A percentile compares a stretch with the other conserved stretches of the same genome.
phyloP scores from a whole-genome alignment of 2,797 vertebrate genomes.

The Lepus oiostolus region DNA sequence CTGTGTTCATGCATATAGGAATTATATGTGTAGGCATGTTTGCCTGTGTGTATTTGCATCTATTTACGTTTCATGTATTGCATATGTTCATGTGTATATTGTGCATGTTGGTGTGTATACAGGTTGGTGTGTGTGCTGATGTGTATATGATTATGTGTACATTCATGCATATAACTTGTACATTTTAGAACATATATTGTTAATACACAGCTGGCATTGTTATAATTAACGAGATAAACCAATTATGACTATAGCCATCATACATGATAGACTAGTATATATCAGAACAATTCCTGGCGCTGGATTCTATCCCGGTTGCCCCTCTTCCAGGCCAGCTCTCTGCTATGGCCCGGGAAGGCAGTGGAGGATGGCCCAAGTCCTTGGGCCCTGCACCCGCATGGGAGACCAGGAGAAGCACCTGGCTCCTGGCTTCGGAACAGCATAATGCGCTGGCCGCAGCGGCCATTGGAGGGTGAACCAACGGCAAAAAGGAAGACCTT shows the following conservation, averaged over 20 bases:
- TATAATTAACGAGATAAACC: neutral
- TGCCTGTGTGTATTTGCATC: neutral
- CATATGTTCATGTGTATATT: neutral
- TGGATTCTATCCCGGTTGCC: too few species aligned
- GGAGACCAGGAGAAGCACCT: too few species aligned
- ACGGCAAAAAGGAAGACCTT: too few species aligned
- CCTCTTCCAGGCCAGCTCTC: too few species aligned
- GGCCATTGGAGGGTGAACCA: too few species aligned
- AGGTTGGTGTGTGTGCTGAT: neutral
- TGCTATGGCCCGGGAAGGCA: too few species aligned
- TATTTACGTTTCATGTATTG: neutral
- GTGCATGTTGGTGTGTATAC: neutral
- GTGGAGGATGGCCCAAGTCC: too few species aligned
- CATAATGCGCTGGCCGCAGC: too few species aligned
- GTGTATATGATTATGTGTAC: too few species aligned
- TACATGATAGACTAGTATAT: neutral
- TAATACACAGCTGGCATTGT: neutral
- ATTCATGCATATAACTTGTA: neutral
- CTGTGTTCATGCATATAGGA: neutral
- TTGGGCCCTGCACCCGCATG: too few species aligned
- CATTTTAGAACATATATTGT: neutral
- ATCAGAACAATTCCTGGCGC: neutral
- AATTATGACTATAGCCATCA: neutral
- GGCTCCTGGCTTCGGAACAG: too few species aligned
- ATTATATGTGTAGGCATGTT: too few species aligned